phyloP scores from a whole-genome alignment of 1,140 invertebrate genomes.

The Penaeus chinensis region DNA sequence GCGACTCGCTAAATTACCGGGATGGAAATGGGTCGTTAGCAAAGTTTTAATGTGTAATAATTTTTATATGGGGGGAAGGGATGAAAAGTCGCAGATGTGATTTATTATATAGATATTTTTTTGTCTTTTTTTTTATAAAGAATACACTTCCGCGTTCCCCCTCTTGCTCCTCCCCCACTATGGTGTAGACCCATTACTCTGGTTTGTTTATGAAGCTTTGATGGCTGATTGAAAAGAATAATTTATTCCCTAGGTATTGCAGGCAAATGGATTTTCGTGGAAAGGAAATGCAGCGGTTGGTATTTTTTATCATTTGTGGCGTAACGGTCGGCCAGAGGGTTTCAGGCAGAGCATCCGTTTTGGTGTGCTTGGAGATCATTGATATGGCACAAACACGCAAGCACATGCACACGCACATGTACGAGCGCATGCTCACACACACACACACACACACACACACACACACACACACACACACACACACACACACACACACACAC shows the following conservation, averaged over 20 bases:
- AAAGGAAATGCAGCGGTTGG: no score
- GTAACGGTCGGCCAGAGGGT: not conserved
- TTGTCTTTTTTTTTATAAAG: no score
- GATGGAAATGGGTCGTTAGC: constrained; percentile 21
- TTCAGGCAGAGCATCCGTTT: not conserved
- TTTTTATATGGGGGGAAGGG: constrained; percentile 8
- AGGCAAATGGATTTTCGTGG: no score
- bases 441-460: constrained; percentile 9
- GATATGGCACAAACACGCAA: no score
- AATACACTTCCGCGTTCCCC: no score
- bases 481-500: not conserved
- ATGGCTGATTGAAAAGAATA: no score
- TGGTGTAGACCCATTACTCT: not conserved
- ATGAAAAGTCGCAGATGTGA: not conserved
- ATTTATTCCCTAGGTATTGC: no score
- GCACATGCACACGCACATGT: no score
- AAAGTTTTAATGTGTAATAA: constrained; percentile 5
- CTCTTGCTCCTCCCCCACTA: not conserved
- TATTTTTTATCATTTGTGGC: no score
- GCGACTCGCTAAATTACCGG: not conserved
- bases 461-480: constrained; percentile 6
- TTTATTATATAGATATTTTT: no score
- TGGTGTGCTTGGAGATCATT: not conserved
- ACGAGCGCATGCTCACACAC: not conserved
- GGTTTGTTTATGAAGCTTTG: no score